phyloP scores from a whole-genome alignment of 2,113 vertebrate species.

The Ginglymostoma cirratum region DNA sequence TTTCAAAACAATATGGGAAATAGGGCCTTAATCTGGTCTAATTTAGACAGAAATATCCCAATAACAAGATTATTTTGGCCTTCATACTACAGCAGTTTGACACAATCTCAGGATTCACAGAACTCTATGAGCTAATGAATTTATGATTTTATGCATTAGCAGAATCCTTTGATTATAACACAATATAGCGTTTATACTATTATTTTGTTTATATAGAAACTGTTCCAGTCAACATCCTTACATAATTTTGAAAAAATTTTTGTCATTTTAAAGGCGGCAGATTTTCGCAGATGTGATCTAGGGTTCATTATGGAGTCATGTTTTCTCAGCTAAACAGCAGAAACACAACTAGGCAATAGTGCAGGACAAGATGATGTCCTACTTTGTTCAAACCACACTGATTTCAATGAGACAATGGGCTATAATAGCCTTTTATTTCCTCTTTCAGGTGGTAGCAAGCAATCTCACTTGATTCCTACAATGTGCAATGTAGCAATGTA shows the following conservation, averaged over 20 bases:
- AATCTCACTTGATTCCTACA: neutral
- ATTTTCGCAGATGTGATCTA: neutral
- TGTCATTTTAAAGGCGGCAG: neutral
- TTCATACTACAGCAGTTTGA: neutral
- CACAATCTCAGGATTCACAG: neutral
- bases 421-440: neutral
- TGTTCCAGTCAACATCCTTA: neutral
- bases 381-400: neutral
- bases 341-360: neutral
- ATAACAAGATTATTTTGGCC: no score
- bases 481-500: neutral
- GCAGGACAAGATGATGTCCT: slow-evolving; percentile 3
- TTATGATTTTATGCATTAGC: neutral
- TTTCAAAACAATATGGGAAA: neutral
- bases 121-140: neutral
- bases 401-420: neutral
- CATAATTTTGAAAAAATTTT: neutral
- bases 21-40: neutral
- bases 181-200: neutral
- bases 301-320: neutral
- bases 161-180: neutral
- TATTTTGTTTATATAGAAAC: neutral
- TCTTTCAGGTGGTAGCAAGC: neutral
- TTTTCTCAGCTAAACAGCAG: neutral
- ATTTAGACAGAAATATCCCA: neutral